phyloP scores from a whole-genome alignment of 1,140 invertebrate genomes.

The Nebria ingens region DNA sequence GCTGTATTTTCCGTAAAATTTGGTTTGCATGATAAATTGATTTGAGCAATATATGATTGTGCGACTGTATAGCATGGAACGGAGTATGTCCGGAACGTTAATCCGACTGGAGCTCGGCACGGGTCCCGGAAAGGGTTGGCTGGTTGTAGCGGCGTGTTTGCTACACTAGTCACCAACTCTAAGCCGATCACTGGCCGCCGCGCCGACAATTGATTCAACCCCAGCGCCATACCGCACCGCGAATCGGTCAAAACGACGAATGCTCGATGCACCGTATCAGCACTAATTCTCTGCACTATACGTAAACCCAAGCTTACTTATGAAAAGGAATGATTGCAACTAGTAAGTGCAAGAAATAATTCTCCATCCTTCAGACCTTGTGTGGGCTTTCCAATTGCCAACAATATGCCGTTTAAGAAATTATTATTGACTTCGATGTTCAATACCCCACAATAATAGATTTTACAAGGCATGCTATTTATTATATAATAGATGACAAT shows the following conservation, averaged over 20 bases:
- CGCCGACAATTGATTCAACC: not conserved
- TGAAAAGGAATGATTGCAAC: not conserved
- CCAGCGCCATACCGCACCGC: not conserved
- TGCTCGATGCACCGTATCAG: not conserved
- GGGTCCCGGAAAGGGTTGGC: not conserved
- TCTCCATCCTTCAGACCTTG: too few relatives aligned
- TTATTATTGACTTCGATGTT: too few relatives aligned
- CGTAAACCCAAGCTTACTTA: not conserved
- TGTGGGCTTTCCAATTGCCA: too few relatives aligned
- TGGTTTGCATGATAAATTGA: not conserved
- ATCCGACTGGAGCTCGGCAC: not conserved
- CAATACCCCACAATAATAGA: too few relatives aligned
- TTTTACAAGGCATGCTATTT: too few relatives aligned
- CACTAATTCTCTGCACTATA: not conserved
- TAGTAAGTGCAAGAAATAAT: not conserved
- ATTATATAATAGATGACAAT: too few relatives aligned
- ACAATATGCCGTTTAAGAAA: too few relatives aligned
- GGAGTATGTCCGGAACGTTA: constrained; percentile 2
- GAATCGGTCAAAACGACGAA: not conserved
- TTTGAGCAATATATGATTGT: not conserved
- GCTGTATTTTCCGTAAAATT: too few relatives aligned
- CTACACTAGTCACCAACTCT: not conserved
- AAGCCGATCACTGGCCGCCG: not conserved
- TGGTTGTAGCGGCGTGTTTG: not conserved
- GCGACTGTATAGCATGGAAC: not conserved